Base-by-base conservation (phyloP, 2,113 vertebrate genomes). In the Cynocephalus volans region DNA sequence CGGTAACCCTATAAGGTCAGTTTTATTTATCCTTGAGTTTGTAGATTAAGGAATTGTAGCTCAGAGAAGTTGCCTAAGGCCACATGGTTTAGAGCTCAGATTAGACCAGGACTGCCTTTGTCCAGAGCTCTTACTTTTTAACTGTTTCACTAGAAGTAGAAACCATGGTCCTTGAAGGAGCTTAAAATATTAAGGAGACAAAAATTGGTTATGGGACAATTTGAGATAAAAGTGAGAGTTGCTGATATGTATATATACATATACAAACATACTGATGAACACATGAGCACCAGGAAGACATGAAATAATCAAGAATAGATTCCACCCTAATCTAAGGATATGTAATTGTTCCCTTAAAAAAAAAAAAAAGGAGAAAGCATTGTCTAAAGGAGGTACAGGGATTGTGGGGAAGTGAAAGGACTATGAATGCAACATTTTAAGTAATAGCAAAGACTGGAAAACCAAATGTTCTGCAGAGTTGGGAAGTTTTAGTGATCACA, bases 1-100 rank as follows among this genome's bases (percentile, higher is more conserved):
- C n/a, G 41, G 36, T 23, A 62, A n/a, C 60, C 13, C 28, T 72
- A n/a, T 56, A 62, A 76, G n/a, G 26, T 84, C 85, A 90, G 3
- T 93, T 97, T 90, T 90, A 45, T 80, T 73, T 81, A 76, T 56
- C 17, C 13, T 14, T 26, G 21, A 93, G 56, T 70, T 64, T 93
- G 13, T 52, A 65, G 6, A 50, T 77, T 70, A 54, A 48, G 14
- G 4, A 87, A 50, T 41, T 56, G 45, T 90, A 36, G 3, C n/a
- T 88, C 41, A 31, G 28, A 75, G 36, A 94, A n/a, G 3, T 75
- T 33, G 33, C 9, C 64, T 80, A 45, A 80, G 31, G 18, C 82
- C 33, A 88, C 13, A 62, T 60, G 45, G n/a, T 5, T 88, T 31
- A 69, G 5, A 83, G 33, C 8, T 60, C 33, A 33, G 6, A 33